These are phyloP conservation scores for Dipodomys merriami DNA, from an alignment of 2,113 vertebrate genomes.

Conservation along the genomic window DNA sequence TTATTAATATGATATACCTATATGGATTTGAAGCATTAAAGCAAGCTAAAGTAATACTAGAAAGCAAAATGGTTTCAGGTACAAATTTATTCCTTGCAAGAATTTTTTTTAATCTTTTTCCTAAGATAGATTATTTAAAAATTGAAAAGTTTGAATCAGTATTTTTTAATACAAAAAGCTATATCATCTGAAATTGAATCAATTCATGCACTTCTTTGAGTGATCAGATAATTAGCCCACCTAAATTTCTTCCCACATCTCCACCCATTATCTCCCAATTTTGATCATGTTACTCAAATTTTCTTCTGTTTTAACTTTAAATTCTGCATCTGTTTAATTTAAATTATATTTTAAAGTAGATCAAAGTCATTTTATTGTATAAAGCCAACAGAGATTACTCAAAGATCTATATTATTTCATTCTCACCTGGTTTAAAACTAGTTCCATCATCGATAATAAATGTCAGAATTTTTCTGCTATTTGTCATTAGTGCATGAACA, in stretches of 20 bases:
- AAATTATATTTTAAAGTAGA: slow-evolving; percentile 50
- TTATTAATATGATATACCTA: neutral
- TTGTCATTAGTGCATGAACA: neutral
- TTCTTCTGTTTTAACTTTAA: neutral
- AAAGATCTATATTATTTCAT: neutral
- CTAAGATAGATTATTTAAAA: slow-evolving; percentile 29
- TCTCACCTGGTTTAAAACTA: neutral
- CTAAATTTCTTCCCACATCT: slow-evolving; percentile 44
- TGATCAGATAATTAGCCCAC: slow-evolving; percentile 24
- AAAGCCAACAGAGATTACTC: neutral
- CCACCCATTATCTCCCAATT: slow-evolving; percentile 30
- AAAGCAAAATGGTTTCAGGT: neutral
- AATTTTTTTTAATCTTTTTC: neutral
- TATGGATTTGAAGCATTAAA: neutral
- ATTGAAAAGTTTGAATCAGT: neutral
- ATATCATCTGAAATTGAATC: slow-evolving; percentile 36
- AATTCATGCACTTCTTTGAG: slow-evolving; percentile 24
- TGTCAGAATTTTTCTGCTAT: neutral
- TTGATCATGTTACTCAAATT: slow-evolving; percentile 14
- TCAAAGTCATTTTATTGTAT: neutral
- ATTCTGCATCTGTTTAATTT: neutral
- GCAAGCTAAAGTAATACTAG: neutral
- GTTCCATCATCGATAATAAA: neutral
- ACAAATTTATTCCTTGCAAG: neutral
- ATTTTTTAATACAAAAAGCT: neutral